Conservation (phyloP, 2,888 invertebrate species). For the Drosophila dives region DNA sequence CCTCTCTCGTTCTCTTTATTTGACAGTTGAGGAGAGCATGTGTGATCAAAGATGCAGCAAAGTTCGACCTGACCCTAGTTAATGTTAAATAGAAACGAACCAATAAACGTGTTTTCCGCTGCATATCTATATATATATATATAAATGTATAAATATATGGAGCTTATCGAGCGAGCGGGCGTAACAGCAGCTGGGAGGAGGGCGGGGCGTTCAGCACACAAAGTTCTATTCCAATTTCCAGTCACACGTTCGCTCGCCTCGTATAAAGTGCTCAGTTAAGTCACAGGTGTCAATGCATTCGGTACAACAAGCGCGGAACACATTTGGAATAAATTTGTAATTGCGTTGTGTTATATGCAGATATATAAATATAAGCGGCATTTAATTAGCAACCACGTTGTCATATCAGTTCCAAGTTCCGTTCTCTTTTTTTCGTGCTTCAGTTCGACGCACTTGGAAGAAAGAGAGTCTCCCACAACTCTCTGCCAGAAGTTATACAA, state of each 20-base stretch:
- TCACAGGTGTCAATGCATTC: conserved; percentile 74
- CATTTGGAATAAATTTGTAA: conserved; percentile 2
- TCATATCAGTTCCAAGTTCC: conserved; percentile 18
- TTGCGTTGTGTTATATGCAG: conserved; percentile 1
- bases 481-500: neutral
- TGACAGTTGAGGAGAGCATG: neutral
- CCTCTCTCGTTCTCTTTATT: too few relatives aligned
- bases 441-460: conserved; percentile 41
- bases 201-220: neutral
- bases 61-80: conserved; percentile 30
- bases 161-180: conserved; percentile 27
- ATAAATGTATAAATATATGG: neutral
- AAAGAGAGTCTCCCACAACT: neutral
- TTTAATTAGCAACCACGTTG: conserved; percentile 68
- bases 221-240: conserved; percentile 39
- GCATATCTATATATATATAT: neutral
- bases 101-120: conserved; percentile 21
- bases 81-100: conserved; percentile 7
- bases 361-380: conserved; percentile 30
- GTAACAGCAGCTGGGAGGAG: neutral
- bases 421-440: neutral
- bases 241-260: conserved; percentile 14
- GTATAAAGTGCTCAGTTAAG: conserved; percentile 52
- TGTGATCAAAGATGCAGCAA: conserved; percentile 6
- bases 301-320: conserved; percentile 30